These are phyloP conservation scores for Phrixothrix hirtus DNA, from an alignment of 2,888 invertebrate species.

Conservation along the genomic window DNA sequence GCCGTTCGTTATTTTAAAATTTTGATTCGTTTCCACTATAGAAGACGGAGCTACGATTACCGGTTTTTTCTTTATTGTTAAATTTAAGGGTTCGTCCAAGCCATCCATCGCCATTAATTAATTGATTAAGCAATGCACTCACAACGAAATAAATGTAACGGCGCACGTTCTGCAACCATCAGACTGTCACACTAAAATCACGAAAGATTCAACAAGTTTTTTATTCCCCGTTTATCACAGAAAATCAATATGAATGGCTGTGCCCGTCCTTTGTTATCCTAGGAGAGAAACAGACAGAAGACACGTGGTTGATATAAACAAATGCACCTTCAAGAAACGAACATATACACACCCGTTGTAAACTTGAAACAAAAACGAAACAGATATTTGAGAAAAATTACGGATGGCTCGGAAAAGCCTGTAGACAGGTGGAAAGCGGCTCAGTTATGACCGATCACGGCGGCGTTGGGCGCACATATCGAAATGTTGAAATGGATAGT, in stretches of 20 bases:
- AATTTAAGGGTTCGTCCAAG: constrained; percentile 57
- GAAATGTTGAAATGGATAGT: constrained; percentile 40
- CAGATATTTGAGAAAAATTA: constrained; percentile 9
- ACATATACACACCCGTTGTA: constrained; percentile 19
- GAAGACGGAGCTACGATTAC: constrained; percentile 60
- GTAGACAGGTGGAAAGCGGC: constrained; percentile 30
- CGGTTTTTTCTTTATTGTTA: constrained; percentile 59
- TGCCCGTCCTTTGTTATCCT: constrained; percentile 55
- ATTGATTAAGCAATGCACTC: constrained; percentile 8
- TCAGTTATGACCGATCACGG: constrained; percentile 29
- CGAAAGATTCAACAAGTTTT: constrained; percentile 60
- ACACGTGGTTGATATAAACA: constrained; percentile 45
- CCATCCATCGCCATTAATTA: constrained; percentile 20
- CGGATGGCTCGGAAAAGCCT: constrained; percentile 18
- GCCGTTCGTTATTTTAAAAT: constrained; percentile 36
- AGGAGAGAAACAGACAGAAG: constrained; percentile 52
- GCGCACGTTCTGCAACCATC: constrained; percentile 11
- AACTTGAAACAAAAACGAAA: constrained; percentile 9
- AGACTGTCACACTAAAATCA: constrained; percentile 29
- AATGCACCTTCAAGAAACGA: constrained; percentile 24
- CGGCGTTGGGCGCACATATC: constrained; percentile 37
- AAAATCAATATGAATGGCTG: constrained; percentile 59
- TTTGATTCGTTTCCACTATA: constrained; percentile 39
- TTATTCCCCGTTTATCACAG: constrained; percentile 56
- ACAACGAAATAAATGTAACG: neutral